Percentiles rank a stretch among this genome's conserved stretches.
Conservation (phyloP, 1,140 invertebrate species). For the Nephila pilipes region DNA sequence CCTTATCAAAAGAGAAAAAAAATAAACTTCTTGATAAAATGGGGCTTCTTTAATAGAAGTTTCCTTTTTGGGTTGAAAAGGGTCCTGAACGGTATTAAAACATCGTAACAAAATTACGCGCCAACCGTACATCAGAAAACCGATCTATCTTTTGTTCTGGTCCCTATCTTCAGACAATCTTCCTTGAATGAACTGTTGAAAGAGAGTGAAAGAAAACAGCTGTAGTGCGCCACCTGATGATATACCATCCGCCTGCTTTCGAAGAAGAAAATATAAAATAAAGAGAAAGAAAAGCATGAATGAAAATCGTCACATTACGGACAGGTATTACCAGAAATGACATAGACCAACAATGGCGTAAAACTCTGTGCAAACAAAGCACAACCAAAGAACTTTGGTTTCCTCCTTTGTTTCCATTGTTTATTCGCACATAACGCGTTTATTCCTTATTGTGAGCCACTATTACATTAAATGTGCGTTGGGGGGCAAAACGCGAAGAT, state of each 20-base stretch:
- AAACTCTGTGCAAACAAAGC: slow-evolving; percentile 51
- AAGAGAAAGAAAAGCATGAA: background rate
- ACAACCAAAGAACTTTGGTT: slow-evolving; percentile 10
- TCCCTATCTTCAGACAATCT: background rate
- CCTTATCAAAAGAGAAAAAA: no score
- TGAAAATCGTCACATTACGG: background rate
- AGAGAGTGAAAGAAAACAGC: slow-evolving; percentile 53
- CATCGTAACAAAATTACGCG: no score
- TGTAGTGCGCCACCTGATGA: slow-evolving; percentile 52
- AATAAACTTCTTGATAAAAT: no score
- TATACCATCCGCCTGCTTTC: slow-evolving; percentile 20
- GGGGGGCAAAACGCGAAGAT: slow-evolving; percentile 13
- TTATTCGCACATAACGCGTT: slow-evolving; percentile 22
- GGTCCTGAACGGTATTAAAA: background rate
- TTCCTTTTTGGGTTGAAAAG: slow-evolving; percentile 19
- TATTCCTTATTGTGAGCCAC: background rate
- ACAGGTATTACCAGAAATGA: slow-evolving; percentile 28
- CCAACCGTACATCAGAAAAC: slow-evolving; percentile 18
- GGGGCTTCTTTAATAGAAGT: slow-evolving; percentile 18
- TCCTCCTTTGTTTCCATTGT: slow-evolving; percentile 36
- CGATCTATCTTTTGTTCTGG: background rate
- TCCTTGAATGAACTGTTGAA: background rate
- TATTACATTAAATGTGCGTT: background rate
- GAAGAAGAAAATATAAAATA: background rate
- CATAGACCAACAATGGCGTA: slow-evolving; percentile 37